Percentiles rank a stretch among this genome's conserved stretches.
These are phyloP conservation scores for Aradophagus sp. DNA, from an alignment of 1,140 invertebrate species.

Conservation along the genomic window DNA sequence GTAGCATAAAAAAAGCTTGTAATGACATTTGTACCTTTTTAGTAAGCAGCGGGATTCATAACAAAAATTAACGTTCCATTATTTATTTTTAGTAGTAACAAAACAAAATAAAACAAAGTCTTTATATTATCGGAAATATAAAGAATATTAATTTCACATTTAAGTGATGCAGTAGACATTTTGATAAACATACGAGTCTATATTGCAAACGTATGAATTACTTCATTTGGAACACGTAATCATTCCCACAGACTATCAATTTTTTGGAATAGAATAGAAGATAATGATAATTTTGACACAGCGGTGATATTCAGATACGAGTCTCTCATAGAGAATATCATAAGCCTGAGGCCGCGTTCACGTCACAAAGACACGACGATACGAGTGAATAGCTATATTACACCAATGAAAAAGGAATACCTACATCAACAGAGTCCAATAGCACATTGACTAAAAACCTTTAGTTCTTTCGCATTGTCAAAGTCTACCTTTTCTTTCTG, in stretches of 20 bases:
- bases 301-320: conserved; percentile 60
- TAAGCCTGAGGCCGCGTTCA: conserved; percentile 66
- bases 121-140: too few relatives aligned
- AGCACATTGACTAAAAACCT: conserved; percentile 50
- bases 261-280: conserved; percentile 43
- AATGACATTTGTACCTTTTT: too few relatives aligned
- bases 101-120: too few relatives aligned
- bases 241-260: conserved; percentile 45
- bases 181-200: too few relatives aligned
- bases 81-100: too few relatives aligned
- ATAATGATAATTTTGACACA: conserved; percentile 66
- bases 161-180: too few relatives aligned
- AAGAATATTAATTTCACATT: too few relatives aligned
- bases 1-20: too few relatives aligned
- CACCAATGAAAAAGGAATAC: conserved; percentile 60
- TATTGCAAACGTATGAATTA: conserved; percentile 32
- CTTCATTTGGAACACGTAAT: conserved; percentile 50
- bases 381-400: conserved; percentile 64
- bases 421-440: conserved; percentile 58
- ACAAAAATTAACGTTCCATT: too few relatives aligned
- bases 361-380: conserved; percentile 62
- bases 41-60: too few relatives aligned
- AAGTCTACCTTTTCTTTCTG: not conserved
- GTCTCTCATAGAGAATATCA: conserved; percentile 58
- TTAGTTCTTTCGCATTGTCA: conserved; percentile 11